These are phyloP conservation scores for Centropristis striata DNA, from an alignment of 2,113 vertebrate species.

Conservation along the genomic window DNA sequence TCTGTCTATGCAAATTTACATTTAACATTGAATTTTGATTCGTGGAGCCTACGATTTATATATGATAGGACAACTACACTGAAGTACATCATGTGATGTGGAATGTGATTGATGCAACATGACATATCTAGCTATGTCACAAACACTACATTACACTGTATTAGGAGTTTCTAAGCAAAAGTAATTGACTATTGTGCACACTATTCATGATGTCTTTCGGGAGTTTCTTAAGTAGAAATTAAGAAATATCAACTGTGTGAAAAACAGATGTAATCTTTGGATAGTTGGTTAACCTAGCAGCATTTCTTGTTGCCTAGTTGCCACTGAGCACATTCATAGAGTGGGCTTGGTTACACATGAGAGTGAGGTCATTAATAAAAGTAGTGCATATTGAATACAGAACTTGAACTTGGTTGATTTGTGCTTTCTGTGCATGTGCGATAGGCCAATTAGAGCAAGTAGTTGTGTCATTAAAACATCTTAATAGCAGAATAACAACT, in stretches of 20 bases:
- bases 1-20: too few relatives aligned
- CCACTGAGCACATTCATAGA: too few relatives aligned
- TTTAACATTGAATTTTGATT: too few relatives aligned
- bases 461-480: too few relatives aligned
- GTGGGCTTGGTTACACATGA: too few relatives aligned
- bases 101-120: background rate
- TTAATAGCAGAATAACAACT: background rate
- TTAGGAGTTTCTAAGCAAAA: background rate
- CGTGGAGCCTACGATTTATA: background rate
- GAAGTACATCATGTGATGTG: background rate
- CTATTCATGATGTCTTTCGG: background rate
- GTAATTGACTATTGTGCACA: background rate
- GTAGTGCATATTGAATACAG: too few relatives aligned
- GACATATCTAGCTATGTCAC: background rate
- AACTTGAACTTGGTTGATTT: too few relatives aligned
- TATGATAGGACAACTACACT: background rate
- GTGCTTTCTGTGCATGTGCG: too few relatives aligned
- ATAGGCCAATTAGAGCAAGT: too few relatives aligned
- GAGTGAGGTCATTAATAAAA: too few relatives aligned
- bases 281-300: too few relatives aligned
- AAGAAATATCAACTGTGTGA: background rate
- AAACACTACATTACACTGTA: background rate
- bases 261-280: background rate
- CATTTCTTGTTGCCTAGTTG: too few relatives aligned
- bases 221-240: background rate